phyloP scores from a whole-genome alignment of 2,797 vertebrate species.

The Catostomus latipinnis region DNA sequence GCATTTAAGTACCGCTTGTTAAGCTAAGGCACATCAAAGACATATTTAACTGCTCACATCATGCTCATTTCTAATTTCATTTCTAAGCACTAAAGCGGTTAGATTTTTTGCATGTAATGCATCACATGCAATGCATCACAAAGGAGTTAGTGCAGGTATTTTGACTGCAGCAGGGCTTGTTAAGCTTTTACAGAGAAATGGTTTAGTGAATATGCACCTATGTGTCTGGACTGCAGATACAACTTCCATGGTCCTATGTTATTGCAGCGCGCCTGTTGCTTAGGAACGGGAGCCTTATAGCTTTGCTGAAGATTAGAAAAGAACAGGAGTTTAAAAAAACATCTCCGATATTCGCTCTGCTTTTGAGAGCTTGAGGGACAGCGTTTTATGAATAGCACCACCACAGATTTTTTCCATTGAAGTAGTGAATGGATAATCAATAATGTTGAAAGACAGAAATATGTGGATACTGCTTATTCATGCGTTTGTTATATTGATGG shows the following conservation, averaged over 20 bases:
- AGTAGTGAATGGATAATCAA: conserved; percentile 19
- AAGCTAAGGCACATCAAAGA: too few relatives aligned
- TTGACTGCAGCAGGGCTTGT: too few relatives aligned
- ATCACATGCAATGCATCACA: too few relatives aligned
- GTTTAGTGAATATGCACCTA: conserved; percentile 59
- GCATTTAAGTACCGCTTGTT: too few relatives aligned
- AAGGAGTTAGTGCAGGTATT: too few relatives aligned
- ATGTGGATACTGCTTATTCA: background rate
- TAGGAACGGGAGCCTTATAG: conserved; percentile 78
- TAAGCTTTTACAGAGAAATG: conserved; percentile 32
- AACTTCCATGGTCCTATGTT: conserved; percentile 76
- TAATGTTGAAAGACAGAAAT: conserved; percentile 10
- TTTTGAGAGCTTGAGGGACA: conserved; percentile 13
- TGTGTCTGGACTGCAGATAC: conserved; percentile 74
- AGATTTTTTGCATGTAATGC: too few relatives aligned
- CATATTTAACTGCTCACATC: too few relatives aligned
- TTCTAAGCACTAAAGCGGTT: too few relatives aligned
- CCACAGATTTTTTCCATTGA: conserved; percentile 9
- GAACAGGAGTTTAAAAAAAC: conserved; percentile 7
- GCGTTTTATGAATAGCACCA: background rate
- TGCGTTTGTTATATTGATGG: conserved; percentile 13
- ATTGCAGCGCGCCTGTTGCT: conserved; percentile 82
- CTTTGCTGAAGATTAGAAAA: conserved; percentile 72
- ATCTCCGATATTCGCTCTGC: background rate
- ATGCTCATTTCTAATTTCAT: too few relatives aligned